Conservation (phyloP, 2,113 vertebrate species). For the Phalacrocorax carbo region DNA sequence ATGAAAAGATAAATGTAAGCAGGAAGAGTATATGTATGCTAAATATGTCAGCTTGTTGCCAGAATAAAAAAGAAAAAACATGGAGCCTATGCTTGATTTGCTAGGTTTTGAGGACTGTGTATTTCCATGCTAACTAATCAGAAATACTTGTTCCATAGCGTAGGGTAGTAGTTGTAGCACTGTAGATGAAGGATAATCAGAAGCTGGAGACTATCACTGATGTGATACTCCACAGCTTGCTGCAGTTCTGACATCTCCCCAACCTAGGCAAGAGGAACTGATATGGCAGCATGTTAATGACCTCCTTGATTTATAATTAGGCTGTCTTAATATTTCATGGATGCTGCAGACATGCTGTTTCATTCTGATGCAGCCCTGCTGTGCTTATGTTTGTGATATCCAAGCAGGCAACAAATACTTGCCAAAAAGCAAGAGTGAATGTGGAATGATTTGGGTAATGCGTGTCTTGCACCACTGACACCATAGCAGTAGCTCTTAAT, state of each 20-base stretch:
- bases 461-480: rapidly evolving
- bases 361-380: background rate
- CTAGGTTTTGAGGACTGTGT: background rate
- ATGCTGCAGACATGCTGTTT: background rate
- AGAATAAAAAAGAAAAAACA: background rate
- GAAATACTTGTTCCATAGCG: background rate
- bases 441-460: background rate
- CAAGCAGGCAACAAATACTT: background rate
- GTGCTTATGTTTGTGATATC: background rate
- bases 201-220: background rate
- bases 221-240: background rate
- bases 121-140: background rate
- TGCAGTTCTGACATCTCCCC: background rate
- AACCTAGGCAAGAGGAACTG: background rate
- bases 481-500: background rate
- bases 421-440: background rate
- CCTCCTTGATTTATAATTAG: background rate
- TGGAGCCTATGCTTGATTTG: background rate
- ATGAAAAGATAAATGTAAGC: background rate
- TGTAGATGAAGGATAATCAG: background rate
- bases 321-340: background rate
- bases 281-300: background rate
- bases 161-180: background rate
- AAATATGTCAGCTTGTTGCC: background rate
- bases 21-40: background rate